Conservation (phyloP, 2,888 invertebrate species). For the Seladonia tumulorum region DNA sequence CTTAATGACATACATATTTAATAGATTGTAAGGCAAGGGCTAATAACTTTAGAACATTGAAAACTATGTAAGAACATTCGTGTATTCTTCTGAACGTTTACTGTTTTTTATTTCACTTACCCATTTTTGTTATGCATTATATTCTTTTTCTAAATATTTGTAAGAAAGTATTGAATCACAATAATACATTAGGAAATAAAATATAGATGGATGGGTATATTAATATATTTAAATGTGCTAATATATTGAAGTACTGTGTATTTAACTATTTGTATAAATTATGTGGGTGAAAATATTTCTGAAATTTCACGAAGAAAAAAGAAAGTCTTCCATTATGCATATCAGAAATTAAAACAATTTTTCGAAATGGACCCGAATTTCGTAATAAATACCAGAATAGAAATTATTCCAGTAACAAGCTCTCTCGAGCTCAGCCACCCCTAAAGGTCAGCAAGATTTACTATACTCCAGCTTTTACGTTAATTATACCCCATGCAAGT, state of each 20-base stretch:
- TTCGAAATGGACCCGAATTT: constrained; percentile 2
- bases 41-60: background rate
- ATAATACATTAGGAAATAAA: background rate
- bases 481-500: background rate
- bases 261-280: too few species aligned
- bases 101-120: background rate
- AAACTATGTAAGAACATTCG: background rate
- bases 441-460: constrained; percentile 23
- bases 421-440: background rate
- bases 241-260: too few species aligned
- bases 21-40: background rate
- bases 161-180: background rate
- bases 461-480: background rate
- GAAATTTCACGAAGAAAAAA: too few species aligned
- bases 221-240: too few species aligned
- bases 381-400: constrained; percentile 22
- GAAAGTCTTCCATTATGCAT: background rate
- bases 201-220: background rate
- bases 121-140: background rate
- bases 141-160: background rate
- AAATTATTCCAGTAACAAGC: constrained; percentile 19
- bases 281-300: too few species aligned
- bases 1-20: constrained; percentile 6
- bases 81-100: background rate
- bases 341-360: background rate